phyloP scores from a whole-genome alignment of 2,888 invertebrate genomes.

The Synanthedon myopaeformis region DNA sequence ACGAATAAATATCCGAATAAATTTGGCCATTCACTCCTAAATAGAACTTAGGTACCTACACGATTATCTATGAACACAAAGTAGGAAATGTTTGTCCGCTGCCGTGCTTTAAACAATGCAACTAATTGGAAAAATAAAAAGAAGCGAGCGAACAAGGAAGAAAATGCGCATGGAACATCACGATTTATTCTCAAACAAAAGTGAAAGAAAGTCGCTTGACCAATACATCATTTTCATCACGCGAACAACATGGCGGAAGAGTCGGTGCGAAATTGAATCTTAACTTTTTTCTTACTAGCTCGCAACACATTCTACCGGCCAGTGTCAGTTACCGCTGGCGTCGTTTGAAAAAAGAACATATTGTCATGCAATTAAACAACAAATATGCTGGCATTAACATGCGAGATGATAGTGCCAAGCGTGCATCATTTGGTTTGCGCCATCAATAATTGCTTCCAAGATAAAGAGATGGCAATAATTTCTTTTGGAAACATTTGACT shows the following conservation, averaged over 20 bases:
- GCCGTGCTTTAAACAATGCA: neutral
- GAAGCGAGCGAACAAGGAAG: neutral
- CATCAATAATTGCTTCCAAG: conserved; percentile 18
- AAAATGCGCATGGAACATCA: conserved; percentile 15
- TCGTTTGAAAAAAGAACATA: conserved; percentile 15
- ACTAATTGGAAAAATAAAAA: neutral
- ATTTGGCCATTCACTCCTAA: conserved; percentile 1
- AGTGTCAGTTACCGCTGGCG: conserved; percentile 44
- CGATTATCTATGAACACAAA: neutral
- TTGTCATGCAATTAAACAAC: conserved; percentile 20
- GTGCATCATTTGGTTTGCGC: conserved; percentile 18
- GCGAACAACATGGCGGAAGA: conserved; percentile 61
- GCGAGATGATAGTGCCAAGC: conserved; percentile 10
- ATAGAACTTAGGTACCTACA: neutral
- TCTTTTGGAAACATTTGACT: no score
- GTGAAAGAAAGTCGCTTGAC: conserved; percentile 58
- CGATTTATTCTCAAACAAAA: conserved; percentile 51
- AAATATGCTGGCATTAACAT: conserved; percentile 12
- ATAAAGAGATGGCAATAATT: conserved; percentile 3
- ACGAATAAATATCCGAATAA: no score
- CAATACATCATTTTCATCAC: conserved; percentile 67
- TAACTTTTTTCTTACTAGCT: conserved; percentile 51
- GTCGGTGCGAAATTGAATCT: conserved; percentile 63
- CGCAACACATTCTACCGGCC: conserved; percentile 53
- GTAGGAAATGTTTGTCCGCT: neutral